These are phyloP conservation scores for Doryteuthis pealeii DNA, from an alignment of 1,140 invertebrate species.

Conservation along the genomic window DNA sequence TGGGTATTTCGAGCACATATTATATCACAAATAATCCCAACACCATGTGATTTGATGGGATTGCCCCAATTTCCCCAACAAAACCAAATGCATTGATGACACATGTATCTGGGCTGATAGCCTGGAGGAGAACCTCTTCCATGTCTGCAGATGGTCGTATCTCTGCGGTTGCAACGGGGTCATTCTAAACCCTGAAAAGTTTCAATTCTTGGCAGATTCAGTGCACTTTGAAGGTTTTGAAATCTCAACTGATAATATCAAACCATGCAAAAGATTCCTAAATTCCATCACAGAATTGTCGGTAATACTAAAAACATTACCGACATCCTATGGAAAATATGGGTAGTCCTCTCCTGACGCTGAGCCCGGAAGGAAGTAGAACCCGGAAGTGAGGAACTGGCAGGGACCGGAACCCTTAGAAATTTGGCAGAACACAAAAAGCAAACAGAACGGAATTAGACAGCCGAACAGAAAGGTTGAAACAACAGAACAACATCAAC, in stretches of 20 bases:
- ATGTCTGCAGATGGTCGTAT: conserved; percentile 28
- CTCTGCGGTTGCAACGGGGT: conserved; percentile 31
- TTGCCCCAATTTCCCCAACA: conserved; percentile 28
- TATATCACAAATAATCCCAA: too few relatives aligned
- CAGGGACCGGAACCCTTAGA: too few relatives aligned
- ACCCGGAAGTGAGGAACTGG: too few relatives aligned
- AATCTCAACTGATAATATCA: conserved; percentile 28
- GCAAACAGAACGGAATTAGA: not conserved
- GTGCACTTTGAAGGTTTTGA: conserved; percentile 41
- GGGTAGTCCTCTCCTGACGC: too few relatives aligned
- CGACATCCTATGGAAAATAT: too few relatives aligned
- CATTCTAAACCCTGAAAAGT: conserved; percentile 42
- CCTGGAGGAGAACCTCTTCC: conserved; percentile 28
- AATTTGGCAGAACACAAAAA: not conserved
- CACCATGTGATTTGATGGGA: conserved; percentile 22
- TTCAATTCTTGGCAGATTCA: conserved; percentile 28
- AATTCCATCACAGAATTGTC: conserved; percentile 27
- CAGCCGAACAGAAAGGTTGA: too few relatives aligned
- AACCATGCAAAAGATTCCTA: conserved; percentile 25
- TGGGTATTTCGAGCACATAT: too few relatives aligned
- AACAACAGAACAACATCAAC: too few relatives aligned
- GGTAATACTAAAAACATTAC: conserved; percentile 23
- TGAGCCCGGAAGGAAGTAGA: too few relatives aligned
- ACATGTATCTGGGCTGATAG: conserved; percentile 27
- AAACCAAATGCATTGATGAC: conserved; percentile 37